Base-by-base conservation (phyloP, 2,797 vertebrate species). In the Taeniopygia guttata region DNA sequence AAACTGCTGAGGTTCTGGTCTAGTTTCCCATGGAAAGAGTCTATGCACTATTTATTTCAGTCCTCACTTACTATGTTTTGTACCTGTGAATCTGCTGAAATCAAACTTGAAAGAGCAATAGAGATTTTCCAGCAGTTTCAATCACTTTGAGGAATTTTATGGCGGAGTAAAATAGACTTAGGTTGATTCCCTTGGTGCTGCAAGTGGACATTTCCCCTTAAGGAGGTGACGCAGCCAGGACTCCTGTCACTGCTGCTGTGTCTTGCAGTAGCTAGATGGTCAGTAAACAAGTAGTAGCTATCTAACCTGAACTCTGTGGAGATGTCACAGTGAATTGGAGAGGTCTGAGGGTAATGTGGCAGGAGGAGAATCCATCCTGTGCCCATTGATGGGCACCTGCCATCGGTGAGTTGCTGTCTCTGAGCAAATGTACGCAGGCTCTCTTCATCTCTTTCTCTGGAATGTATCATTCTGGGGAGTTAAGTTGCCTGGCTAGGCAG, bases 381-480 rank as follows among this genome's bases (percentile, higher is more conserved):
- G 15, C 18, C 34, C 0, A 0, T 16, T 1, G 2, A 26, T 27
- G 34, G 20, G 34, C 58, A 19, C 62, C n/a, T 84, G 42, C 40
- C 16, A 8, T 46, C 40, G 27, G 23, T 9, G 27, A 73, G 19
- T 43, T 3, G 5, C 45, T 56, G 13, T 73, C 26, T 42, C 72
- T 36, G 36, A 51, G 43, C 30, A 54, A 52, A 52, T 18, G 23
- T 11, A 9, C 64, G 17, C 17, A 5, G 45, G 11, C 25, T 86
- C 10, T 78, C 62, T 86, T 29, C 13, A 32, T 55, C 10, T 36
- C 58, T 27, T 51, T 63, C 16, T 59, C 6, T 75, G 1, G 5
- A 46, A 12, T 66, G 3, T 23, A 21, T 49, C 2, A 2, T 63
- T 54, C 40, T 60, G 32, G 54, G 42, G 16, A 60, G 30, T 45